Evolutionary conservation across 2,113 vertebrate species (phyloP), one percentile per base, ranked within the genome.

Genomic region (Cardinalis cardinalis): DNA sequence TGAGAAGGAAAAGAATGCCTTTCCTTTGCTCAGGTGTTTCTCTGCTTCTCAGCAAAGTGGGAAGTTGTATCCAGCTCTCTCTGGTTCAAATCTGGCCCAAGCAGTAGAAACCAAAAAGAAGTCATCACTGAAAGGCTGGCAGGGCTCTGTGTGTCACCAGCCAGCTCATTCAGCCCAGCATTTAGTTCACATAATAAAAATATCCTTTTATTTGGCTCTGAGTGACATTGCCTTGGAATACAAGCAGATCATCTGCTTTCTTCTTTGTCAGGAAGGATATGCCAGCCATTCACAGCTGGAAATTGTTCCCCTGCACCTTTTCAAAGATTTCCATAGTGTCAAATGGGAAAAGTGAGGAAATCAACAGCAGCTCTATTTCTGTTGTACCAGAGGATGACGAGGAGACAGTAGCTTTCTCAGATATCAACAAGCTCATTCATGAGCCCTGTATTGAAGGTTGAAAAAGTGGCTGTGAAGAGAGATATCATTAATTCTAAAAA

Each of bases 181-280:
- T 81, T 60, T 86, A 78, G 63, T 89, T 92, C 84, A 73, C 51
- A 71, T 81, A 86, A 78, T 77, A 82, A 92, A 92, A 95, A 61
- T 13, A 21, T 44, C 41, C 48, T 86, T 75, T 25, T 75, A 21
- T 90, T 92, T 94, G 76, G 46, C 84, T 89, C 65, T 89, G 80
- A 93, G 38, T 86, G 56, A 69, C 55, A 29, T 56, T 48, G 72
- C 44, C 65, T 65, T 84, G 82, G 68, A 96, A 79, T 87, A 51
- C 1, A 4, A 93, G 36, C 36, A 73, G 46, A 73, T 80, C 40
- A 44, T 87, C 53, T 90, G 49, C 58, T 78, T 72, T 64, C 76
- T 90, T 53, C 58, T 75, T 65, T 90, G 76, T 56, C 14, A 7
- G 49, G 70, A 90, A 71, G 49, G 49, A 40, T 71, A 11, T 58